A percentile compares a stretch with the other conserved stretches of the same genome.
Evolutionary conservation across 2,113 vertebrate species (phyloP).

Genomic region (Peromyscus californicus): DNA sequence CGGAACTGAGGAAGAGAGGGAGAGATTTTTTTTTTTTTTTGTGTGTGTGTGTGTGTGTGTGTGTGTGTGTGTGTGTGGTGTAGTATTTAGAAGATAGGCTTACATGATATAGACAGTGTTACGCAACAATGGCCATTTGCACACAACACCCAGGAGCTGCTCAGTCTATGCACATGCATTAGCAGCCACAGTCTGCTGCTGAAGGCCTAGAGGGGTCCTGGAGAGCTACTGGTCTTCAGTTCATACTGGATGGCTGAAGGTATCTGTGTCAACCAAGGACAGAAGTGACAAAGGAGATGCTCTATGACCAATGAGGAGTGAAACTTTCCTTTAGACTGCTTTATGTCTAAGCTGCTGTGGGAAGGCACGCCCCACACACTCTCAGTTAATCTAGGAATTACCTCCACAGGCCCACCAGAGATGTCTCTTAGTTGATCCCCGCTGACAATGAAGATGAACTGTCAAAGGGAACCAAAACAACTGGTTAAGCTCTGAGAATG

Average conservation of each 20-base stretch:
- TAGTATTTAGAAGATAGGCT: background rate
- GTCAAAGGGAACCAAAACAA: background rate
- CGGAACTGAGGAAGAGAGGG: background rate
- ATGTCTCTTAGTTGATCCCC: background rate
- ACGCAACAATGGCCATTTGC: too few relatives aligned
- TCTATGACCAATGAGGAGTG: background rate
- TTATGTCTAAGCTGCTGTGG: background rate
- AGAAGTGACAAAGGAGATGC: background rate
- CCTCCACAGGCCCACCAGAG: background rate
- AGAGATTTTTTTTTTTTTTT: too few relatives aligned
- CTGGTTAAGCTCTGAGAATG: background rate
- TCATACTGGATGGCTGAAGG: background rate
- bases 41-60: background rate
- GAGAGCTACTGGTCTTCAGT: too few relatives aligned
- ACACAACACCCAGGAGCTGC: too few relatives aligned
- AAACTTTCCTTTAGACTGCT: background rate
- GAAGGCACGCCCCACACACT: background rate
- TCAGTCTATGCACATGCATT: too few relatives aligned
- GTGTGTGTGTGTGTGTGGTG: background rate
- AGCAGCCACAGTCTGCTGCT: too few relatives aligned
- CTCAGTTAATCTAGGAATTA: background rate
- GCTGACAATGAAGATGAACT: background rate
- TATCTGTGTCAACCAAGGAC: background rate
- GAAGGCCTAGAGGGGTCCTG: background rate
- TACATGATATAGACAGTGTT: background rate